Evolutionary conservation across 2,113 vertebrate genomes (phyloP), one percentile per base, ranked within the genome.

Genomic region (Brienomyrus longianalis): DNA sequence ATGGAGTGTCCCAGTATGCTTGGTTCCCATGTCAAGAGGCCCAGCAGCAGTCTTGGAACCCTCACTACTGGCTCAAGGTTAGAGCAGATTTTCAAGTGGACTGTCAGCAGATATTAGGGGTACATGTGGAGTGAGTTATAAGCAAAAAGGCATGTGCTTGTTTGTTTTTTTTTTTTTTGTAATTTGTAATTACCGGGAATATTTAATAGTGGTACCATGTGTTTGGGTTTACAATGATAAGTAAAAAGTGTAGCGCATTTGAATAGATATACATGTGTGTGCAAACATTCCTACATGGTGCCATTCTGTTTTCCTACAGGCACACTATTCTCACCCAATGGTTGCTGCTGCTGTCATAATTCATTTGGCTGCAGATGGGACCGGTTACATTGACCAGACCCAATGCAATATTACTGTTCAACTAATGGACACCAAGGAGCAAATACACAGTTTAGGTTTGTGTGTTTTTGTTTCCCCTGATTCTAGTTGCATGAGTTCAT

Each of bases 321-420:
- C 97, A 3, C 95, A 96, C 91, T 99, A 99, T 93, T 97, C 97
- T 88, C 98, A 98, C 91, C 98, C 98, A 1, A 99, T 98, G 98
- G 98, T 99, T 83, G 98, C 98, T 80, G 96, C 97, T 0, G 98
- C 98, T 27, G 98, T 99, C 62, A 97, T 99, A n/a, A 96, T 99
- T 88, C 97, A 99, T 93, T 94, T 99, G 92, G 97, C 98, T 43
- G 97, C 98, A 0, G 98, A 99, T 89, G 98, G 98, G 47, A 99
- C 97, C 0, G 95, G 95, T 88, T 97, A 97, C 90, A 93, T 97
- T 19, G 97, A 99, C 92, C 97, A 98, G 93, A 98, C 97, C 84
- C 98, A 99, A 92, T 98, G 97, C 92, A 97, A 97, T 85, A 97
- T 99, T 11, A 96, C 96, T 5, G 97, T 99, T 70, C 97, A 98